These are phyloP conservation scores for Tragopan temminckii DNA, from an alignment of 2,797 vertebrate genomes.

Conservation along the genomic window DNA sequence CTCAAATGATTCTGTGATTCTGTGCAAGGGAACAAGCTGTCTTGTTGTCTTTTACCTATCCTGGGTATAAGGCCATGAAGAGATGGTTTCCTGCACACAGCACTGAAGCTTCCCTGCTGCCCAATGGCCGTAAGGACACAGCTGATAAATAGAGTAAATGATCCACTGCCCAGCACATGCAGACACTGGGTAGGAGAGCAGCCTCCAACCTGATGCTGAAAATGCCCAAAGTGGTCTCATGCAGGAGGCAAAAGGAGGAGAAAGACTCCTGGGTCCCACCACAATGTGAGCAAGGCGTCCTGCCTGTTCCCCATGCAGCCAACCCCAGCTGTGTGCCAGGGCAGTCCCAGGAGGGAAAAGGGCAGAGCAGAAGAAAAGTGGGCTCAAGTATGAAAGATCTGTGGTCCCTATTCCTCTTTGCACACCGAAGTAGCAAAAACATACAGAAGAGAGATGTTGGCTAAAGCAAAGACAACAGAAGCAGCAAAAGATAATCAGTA, in stretches of 20 bases:
- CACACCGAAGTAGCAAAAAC: neutral
- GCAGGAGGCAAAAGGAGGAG: neutral
- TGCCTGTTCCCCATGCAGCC: neutral
- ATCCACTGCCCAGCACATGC: neutral
- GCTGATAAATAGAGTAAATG: neutral
- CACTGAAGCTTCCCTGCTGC: neutral
- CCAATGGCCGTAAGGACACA: accelerated
- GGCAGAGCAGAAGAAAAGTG: neutral
- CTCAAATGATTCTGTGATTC: too few relatives aligned
- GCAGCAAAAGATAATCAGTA: neutral
- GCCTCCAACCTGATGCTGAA: neutral
- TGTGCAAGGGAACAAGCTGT: neutral
- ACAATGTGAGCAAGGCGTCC: neutral
- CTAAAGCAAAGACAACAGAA: neutral
- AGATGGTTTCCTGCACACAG: neutral
- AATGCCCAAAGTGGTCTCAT: neutral
- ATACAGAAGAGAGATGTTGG: neutral
- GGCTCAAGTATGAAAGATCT: neutral
- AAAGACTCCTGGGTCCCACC: neutral
- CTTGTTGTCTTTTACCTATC: neutral
- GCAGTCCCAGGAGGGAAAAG: neutral
- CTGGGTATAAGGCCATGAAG: neutral
- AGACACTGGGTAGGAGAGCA: neutral
- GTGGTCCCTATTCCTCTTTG: neutral
- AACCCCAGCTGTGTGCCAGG: neutral